Conservation (phyloP, 2,113 vertebrate species). For the Ophthalmolycus amberensis region DNA sequence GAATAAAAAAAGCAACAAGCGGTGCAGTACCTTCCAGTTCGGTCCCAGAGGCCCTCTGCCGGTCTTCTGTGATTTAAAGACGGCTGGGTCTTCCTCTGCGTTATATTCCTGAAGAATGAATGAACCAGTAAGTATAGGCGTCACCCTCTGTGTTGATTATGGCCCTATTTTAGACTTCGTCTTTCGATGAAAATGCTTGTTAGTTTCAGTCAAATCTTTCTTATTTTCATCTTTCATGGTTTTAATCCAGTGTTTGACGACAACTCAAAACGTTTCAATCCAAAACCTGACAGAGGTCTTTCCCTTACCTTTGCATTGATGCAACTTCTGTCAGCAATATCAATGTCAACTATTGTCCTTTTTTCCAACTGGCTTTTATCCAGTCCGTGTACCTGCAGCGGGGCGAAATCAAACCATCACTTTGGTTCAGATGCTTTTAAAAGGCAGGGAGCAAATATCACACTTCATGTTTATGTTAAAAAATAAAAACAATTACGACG, state of each 20-base stretch:
- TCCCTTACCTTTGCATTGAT: slow-evolving; percentile 86
- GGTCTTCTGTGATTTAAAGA: slow-evolving; percentile 92
- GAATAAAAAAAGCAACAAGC: background rate
- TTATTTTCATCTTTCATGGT: too few relatives aligned
- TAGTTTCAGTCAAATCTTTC: background rate
- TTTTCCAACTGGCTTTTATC: slow-evolving; percentile 87
- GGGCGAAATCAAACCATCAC: background rate
- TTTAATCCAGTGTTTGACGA: too few relatives aligned
- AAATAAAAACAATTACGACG: too few relatives aligned
- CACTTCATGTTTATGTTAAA: background rate
- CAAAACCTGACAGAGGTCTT: background rate
- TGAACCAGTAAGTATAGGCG: too few relatives aligned
- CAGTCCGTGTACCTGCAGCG: slow-evolving; percentile 90
- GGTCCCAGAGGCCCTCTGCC: slow-evolving; percentile 91
- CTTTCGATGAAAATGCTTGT: background rate
- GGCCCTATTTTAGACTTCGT: too few relatives aligned
- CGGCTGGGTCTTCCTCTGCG: slow-evolving; percentile 91
- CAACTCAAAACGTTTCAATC: background rate
- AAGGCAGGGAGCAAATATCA: background rate
- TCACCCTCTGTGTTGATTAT: too few relatives aligned
- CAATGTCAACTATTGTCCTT: slow-evolving; percentile 88
- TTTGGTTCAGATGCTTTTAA: background rate
- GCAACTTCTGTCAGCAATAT: slow-evolving; percentile 90
- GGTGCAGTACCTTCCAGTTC: slow-evolving; percentile 89
- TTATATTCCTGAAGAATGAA: slow-evolving; percentile 90